Base-by-base conservation (phyloP, 2,888 invertebrate species). In the Laothoe populi region DNA sequence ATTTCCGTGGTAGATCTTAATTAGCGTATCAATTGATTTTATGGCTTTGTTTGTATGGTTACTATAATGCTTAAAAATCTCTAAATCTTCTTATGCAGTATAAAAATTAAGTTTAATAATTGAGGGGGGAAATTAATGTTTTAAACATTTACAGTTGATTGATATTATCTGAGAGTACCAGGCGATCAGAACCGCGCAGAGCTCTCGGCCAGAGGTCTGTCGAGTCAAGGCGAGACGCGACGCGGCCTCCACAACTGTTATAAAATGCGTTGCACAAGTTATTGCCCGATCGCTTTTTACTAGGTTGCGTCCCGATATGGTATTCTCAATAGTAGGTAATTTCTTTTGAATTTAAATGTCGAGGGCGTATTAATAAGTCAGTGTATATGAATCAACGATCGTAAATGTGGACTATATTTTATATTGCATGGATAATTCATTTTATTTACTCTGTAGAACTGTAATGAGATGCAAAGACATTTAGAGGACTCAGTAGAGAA, bases 221-320 rank as follows among this genome's bases (percentile, higher is more conserved):
- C 78, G 66, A 82, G 81, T 82, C 84, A 83, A 84, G 83, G 81
- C 69, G 66, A 74, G 49, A 63, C 59, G n/a, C n/a, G 66, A 60
- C 64, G 59, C 61, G 75, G 68, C 78, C 81, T 78, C 76, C 59
- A 61, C 63, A 23, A 61, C 61, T 63, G 67, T 65, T 67, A 67
- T 65, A 67, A 66, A 66, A 68, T 66, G 13, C 57, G 48, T 70
- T 70, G 68, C 70, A 60, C 67, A 69, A 70, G 49, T 61, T 62
- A 68, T 67, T 62, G 62, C 58, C 57, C 62, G 62, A 59, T 58
- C 58, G 62, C 58, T 62, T 62, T 53, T 62, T 40, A 19, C 16
- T 4, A 13, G 48, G 64, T 31, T 16, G 48, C 23, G 24, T 62
- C 48, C 48, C 62, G 21, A 8, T 59, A 57, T 24, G 59, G 59